Base-by-base conservation (phyloP, 1,140 invertebrate genomes). In the Potamilus streckersoni region DNA sequence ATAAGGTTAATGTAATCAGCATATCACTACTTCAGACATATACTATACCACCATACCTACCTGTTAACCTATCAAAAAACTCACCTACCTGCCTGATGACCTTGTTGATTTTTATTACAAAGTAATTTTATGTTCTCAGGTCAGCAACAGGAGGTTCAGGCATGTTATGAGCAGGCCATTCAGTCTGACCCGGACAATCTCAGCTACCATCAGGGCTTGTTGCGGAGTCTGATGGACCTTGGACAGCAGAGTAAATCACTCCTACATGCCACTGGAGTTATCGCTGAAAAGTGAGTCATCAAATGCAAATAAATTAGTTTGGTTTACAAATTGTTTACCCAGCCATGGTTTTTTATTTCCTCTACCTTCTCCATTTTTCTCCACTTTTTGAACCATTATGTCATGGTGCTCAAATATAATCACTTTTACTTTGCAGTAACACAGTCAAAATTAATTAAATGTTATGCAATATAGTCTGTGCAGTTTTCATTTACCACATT, bases 121-220 rank as follows among this genome's bases (percentile, higher is more conserved):
- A 49, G 38, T 49, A 8, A 31, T 31, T 31, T 49, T 49, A 49
- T 49, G 38, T 49, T 49, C 80, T 13, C 72, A 89, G 89, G 90
- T 65, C 87, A 91, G 71, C 86, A 91, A 75, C 89, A 90, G 76
- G 91, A 92, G 84, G 91, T 92, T 3, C 86, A 92, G 62, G 88
- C 90, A n/a, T 92, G 92, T 81, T 93, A 92, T 85, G 92, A 92
- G 71, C 86, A 89, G 69, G 89, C 90, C 2, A 88, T 91, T 31
- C 86, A 90, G 79, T 70, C 79, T 49, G 86, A 91, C 63, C 87
- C 89, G 15, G 81, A 88, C 63, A 86, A 91, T 59, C 71, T 90
- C 56, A 82, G 80, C 4, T 83, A 89, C 60, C 87, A 91, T 78
- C 84, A 90, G 77, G 91, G 91, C 2, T 83, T 92, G n/a, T 74